These are phyloP conservation scores for Zaprionus africanus DNA, from an alignment of 1,140 invertebrate genomes.

Conservation along the genomic window DNA sequence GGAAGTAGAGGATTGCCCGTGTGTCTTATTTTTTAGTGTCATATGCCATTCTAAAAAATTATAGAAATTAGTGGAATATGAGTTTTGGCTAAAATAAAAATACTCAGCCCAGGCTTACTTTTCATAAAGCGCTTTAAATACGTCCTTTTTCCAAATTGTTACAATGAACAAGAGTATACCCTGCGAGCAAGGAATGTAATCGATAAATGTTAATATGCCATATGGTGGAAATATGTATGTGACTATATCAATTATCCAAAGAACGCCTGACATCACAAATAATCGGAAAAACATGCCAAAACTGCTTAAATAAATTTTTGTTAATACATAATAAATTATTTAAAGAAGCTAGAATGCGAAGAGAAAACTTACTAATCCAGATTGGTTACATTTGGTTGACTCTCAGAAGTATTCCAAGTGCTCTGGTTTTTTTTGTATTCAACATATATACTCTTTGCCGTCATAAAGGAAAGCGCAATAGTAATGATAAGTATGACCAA, in stretches of 20 bases:
- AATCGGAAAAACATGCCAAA: constrained; percentile 7
- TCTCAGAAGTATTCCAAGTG: neutral
- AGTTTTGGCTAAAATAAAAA: neutral
- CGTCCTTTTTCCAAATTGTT: neutral
- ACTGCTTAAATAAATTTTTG: neutral
- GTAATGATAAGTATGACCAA: neutral
- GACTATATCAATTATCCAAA: constrained; percentile 3
- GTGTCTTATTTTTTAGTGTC: no score
- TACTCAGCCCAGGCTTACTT: neutral
- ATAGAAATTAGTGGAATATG: neutral
- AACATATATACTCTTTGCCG: neutral
- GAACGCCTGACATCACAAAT: neutral
- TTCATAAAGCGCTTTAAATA: neutral
- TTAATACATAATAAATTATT: neutral
- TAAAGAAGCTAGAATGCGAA: neutral
- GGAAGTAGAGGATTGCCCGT: no score
- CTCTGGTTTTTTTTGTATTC: neutral
- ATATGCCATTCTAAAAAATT: neutral
- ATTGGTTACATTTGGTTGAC: neutral
- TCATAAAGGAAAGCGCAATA: neutral
- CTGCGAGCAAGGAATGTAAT: neutral
- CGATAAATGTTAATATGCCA: neutral
- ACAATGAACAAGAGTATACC: constrained; percentile 6
- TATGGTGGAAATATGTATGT: neutral
- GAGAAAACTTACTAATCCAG: neutral